A percentile compares a stretch with the other conserved stretches of the same genome.
phyloP scores from a whole-genome alignment of 2,888 invertebrate species.

The Nycteola revayana region DNA sequence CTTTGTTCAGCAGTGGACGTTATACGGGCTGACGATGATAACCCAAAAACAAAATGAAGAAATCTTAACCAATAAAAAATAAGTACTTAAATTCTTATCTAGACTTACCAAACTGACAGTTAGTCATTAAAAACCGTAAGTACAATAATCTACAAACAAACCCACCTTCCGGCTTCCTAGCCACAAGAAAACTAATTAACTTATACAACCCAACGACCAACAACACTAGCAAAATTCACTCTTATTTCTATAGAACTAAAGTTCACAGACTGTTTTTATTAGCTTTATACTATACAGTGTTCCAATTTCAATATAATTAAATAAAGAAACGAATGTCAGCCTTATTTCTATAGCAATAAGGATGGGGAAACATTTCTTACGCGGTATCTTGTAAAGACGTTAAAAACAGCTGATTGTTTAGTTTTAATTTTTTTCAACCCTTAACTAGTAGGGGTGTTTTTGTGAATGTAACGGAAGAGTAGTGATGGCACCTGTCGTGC shows the following conservation, averaged over 20 bases:
- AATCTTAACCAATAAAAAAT: too few relatives aligned
- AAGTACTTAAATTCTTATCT: too few relatives aligned
- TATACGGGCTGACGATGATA: too few relatives aligned
- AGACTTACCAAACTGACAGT: too few relatives aligned
- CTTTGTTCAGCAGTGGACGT: too few relatives aligned
- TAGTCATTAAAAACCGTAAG: too few relatives aligned
- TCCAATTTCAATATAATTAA: slow-evolving; percentile 1
- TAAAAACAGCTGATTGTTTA: slow-evolving; percentile 38
- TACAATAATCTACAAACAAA: slow-evolving; percentile 32
- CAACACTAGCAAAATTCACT: slow-evolving; percentile 15
- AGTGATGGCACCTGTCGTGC: slow-evolving; percentile 29
- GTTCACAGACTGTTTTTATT: slow-evolving; percentile 1
- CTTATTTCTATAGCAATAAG: rapidly evolving
- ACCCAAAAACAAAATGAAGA: too few relatives aligned
- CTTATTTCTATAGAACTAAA: slow-evolving; percentile 9
- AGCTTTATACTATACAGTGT: slow-evolving; percentile 3
- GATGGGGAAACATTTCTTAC: neutral
- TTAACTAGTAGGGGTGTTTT: slow-evolving; percentile 31
- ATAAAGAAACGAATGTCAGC: slow-evolving; percentile 9
- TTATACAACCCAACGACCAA: slow-evolving; percentile 1
- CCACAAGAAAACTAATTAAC: slow-evolving; percentile 12
- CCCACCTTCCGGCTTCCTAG: slow-evolving; percentile 23
- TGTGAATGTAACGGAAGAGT: slow-evolving; percentile 40
- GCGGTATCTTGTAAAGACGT: slow-evolving; percentile 5
- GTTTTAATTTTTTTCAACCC: slow-evolving; percentile 28